A percentile compares a stretch with the other conserved stretches of the same genome.
Conservation (phyloP, 2,888 invertebrate genomes). For the Biston stratarius region DNA sequence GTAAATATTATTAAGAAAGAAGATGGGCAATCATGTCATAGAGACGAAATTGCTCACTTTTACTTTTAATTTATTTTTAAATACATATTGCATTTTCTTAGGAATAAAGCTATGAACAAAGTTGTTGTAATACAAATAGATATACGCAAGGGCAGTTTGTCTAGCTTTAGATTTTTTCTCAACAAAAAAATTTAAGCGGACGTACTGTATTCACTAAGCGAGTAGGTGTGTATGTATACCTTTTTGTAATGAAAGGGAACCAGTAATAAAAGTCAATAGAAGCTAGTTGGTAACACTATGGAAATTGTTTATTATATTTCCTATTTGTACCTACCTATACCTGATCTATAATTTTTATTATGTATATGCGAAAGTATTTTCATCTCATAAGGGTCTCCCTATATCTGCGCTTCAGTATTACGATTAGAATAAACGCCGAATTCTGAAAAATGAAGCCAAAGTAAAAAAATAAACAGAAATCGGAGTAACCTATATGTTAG, state of each 20-base stretch:
- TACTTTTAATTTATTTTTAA: neutral
- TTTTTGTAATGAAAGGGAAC: neutral
- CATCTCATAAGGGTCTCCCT: constrained; percentile 24
- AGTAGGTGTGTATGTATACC: too few species aligned
- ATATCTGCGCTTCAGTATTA: constrained; percentile 63
- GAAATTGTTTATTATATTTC: neutral
- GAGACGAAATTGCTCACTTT: neutral
- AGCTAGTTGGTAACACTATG: constrained; percentile 16
- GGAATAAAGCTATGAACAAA: constrained; percentile 40
- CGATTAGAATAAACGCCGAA: constrained; percentile 47
- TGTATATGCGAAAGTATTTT: constrained; percentile 8
- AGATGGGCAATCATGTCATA: constrained; percentile 26
- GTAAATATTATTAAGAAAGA: constrained; percentile 7
- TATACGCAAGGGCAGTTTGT: neutral
- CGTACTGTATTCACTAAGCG: neutral
- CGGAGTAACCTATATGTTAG: constrained; percentile 50
- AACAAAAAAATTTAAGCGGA: neutral
- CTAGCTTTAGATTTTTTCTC: too few species aligned
- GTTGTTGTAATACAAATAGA: neutral
- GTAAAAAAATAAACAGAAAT: constrained; percentile 60
- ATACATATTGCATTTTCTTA: constrained; percentile 39
- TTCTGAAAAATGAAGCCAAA: constrained; percentile 68
- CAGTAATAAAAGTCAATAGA: constrained; percentile 24
- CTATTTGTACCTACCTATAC: too few species aligned
- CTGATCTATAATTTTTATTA: too few species aligned